Percentiles rank a stretch among this genome's conserved stretches.
Conservation (phyloP, 2,888 invertebrate species). For the Oscheius sp. region DNA sequence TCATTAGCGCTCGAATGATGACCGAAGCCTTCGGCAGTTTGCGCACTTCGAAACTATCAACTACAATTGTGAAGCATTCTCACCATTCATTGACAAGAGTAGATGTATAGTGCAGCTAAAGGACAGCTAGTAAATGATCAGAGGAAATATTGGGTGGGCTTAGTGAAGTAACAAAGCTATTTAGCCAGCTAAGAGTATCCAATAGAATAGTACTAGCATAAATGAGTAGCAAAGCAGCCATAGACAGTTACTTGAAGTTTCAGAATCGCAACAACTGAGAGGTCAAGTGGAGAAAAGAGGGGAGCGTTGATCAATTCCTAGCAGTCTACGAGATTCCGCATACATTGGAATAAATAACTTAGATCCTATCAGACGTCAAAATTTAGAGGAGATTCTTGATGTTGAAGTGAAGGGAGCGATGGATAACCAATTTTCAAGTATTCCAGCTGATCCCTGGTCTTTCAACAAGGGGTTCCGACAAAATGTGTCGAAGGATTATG, state of each 20-base stretch:
- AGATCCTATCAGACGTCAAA: background rate
- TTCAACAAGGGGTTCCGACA: background rate
- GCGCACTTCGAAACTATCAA: slow-evolving; percentile 25
- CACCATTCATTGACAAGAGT: background rate
- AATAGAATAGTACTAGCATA: background rate
- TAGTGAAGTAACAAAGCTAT: too few relatives aligned
- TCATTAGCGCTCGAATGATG: slow-evolving; percentile 30
- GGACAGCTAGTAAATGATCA: background rate
- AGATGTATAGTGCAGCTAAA: too few relatives aligned
- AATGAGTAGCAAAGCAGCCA: background rate
- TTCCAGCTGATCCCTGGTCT: slow-evolving; percentile 6
- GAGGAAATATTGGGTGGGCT: background rate
- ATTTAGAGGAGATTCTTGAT: background rate
- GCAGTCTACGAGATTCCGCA: slow-evolving; percentile 22
- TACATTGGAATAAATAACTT: slow-evolving; percentile 20
- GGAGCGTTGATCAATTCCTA: slow-evolving; percentile 16
- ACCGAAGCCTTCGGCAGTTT: slow-evolving; percentile 28
- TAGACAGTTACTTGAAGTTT: background rate
- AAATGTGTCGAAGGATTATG: too few relatives aligned
- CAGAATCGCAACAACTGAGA: slow-evolving; percentile 2
- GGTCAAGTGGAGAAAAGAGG: slow-evolving; percentile 20
- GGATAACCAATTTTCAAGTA: slow-evolving; percentile 11
- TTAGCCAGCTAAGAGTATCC: too few relatives aligned
- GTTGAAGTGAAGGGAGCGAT: background rate
- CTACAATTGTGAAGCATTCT: background rate